phyloP scores from a whole-genome alignment of 1,140 invertebrate species.

The Notospermus geniculatus region DNA sequence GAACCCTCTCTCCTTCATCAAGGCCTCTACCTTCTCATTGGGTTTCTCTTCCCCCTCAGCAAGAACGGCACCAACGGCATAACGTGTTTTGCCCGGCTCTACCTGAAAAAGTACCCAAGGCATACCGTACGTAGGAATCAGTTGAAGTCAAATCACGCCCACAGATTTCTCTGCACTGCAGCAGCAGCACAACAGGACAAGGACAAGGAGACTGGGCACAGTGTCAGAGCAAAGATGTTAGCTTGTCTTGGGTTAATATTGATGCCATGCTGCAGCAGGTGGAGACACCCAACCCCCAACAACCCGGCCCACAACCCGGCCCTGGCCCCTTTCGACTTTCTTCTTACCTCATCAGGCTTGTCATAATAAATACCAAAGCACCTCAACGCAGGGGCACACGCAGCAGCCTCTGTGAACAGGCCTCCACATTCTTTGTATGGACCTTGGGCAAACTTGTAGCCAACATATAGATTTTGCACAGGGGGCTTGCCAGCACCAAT shows the following conservation, averaged over 20 bases:
- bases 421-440: conserved; percentile 55
- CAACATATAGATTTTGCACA: conserved; percentile 44
- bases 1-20: conserved; percentile 45
- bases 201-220: no score
- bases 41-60: conserved; percentile 35
- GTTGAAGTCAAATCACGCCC: no score
- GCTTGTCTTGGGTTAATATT: no score
- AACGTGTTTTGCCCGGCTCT: conserved; percentile 41
- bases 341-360: conserved; percentile 53
- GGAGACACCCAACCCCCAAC: neutral
- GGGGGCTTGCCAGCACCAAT: conserved; percentile 50
- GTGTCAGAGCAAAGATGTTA: no score
- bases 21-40: conserved; percentile 28
- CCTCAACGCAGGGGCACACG: conserved; percentile 45
- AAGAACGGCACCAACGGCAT: conserved; percentile 52
- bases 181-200: no score
- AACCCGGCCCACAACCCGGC: neutral
- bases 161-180: no score
- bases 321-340: no score
- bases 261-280: no score
- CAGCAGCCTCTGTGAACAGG: conserved; percentile 51
- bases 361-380: conserved; percentile 58
- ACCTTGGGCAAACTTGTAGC: conserved; percentile 55
- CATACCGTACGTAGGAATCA: no score
- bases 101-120: no score